These are phyloP conservation scores for Rhyacophila brunnea DNA, from an alignment of 1,140 invertebrate species.

Conservation along the genomic window DNA sequence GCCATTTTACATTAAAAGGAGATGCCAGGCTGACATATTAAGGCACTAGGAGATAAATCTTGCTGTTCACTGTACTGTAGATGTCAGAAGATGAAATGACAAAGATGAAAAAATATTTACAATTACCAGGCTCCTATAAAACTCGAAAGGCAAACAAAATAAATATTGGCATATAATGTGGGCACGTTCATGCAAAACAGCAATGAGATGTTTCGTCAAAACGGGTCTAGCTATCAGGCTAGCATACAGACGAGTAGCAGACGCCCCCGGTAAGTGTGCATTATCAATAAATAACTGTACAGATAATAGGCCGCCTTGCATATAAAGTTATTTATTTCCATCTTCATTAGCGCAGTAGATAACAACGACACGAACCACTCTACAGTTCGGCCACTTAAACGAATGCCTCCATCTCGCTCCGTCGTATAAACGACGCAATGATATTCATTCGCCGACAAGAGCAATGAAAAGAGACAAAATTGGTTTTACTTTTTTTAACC, in stretches of 20 bases:
- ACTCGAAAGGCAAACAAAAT: no score
- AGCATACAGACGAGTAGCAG: neutral
- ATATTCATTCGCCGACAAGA: constrained; percentile 8
- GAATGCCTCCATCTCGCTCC: neutral
- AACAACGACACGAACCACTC: constrained; percentile 27
- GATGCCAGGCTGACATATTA: no score
- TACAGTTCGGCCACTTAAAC: neutral
- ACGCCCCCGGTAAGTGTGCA: constrained; percentile 8
- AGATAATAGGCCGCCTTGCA: constrained; percentile 19
- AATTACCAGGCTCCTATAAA: no score
- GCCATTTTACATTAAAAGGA: no score
- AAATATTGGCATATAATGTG: no score
- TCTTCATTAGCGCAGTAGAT: constrained; percentile 34
- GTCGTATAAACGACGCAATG: neutral
- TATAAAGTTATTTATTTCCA: constrained; percentile 31
- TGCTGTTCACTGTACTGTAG: no score
- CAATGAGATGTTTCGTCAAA: no score
- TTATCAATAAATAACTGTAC: constrained; percentile 30
- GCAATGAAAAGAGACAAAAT: neutral
- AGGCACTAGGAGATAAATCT: no score
- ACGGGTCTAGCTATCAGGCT: no score
- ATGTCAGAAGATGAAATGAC: no score
- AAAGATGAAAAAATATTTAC: no score
- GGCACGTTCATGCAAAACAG: no score
- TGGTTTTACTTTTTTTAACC: neutral